Conservation (phyloP, 1,140 invertebrate species). For the Caerostris extrusa region DNA sequence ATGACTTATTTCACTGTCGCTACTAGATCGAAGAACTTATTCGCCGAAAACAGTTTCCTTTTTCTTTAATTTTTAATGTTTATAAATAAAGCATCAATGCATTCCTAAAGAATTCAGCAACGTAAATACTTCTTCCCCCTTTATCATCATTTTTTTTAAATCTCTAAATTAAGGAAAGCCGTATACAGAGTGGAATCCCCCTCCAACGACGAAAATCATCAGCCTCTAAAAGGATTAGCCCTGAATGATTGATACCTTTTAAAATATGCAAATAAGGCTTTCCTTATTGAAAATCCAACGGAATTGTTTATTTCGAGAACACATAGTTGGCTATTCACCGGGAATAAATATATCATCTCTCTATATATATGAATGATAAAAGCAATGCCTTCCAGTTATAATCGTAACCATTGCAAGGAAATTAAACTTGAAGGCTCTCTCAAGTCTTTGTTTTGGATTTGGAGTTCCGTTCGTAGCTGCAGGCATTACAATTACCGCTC, state of each 20-base stretch:
- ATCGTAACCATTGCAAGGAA: background rate
- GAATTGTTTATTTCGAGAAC: conserved; percentile 3
- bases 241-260: conserved; percentile 13
- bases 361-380: background rate
- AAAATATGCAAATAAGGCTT: conserved; percentile 24
- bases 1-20: too few species aligned
- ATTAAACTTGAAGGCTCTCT: background rate
- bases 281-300: background rate
- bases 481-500: background rate
- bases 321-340: background rate
- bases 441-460: background rate
- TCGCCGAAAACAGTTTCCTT: too few species aligned
- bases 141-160: too few species aligned
- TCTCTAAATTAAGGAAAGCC: too few species aligned
- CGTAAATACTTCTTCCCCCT: too few species aligned
- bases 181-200: too few species aligned
- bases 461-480: background rate
- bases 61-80: too few species aligned
- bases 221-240: background rate
- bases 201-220: background rate
- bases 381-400: background rate
- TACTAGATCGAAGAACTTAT: too few species aligned
- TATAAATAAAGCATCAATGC: too few species aligned
- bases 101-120: too few species aligned
- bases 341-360: background rate